phyloP scores from a whole-genome alignment of 1,140 invertebrate species.

The Xylocopa sonorina region DNA sequence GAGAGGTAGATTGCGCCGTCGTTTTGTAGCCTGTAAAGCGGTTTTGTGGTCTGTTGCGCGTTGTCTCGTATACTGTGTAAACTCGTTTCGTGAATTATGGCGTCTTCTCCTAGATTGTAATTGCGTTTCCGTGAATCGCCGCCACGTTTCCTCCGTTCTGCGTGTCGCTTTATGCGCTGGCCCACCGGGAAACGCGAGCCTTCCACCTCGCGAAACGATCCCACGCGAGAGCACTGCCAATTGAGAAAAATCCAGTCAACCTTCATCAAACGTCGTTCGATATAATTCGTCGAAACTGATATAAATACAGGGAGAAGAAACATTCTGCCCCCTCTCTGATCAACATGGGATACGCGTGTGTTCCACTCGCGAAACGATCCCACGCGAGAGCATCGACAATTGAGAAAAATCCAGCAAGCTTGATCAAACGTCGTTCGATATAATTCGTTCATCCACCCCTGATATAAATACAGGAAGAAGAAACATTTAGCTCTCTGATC shows the following conservation, averaged over 20 bases:
- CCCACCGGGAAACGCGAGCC: background rate
- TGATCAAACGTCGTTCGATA: no score
- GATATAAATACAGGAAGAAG: no score
- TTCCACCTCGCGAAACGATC: background rate
- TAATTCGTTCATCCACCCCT: no score
- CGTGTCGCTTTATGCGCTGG: conserved; percentile 8
- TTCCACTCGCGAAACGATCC: background rate
- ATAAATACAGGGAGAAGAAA: no score
- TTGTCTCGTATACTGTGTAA: conserved; percentile 28
- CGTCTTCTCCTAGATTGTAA: conserved; percentile 30
- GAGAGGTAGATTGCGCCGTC: conserved; percentile 29
- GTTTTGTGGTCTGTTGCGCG: conserved; percentile 31
- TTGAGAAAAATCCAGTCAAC: background rate
- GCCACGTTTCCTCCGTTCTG: background rate
- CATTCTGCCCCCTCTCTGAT: no score
- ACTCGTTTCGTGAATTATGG: conserved; percentile 33
- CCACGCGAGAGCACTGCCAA: background rate
- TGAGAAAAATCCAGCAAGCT: background rate
- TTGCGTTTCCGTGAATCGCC: conserved; percentile 21
- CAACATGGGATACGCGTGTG: no score
- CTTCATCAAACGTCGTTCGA: no score
- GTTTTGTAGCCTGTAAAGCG: conserved; percentile 32
- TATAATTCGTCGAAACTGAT: no score
- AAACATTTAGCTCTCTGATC: no score
- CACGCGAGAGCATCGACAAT: background rate